phyloP scores from a whole-genome alignment of 1,140 invertebrate genomes.

The Heliconius melpomene region DNA sequence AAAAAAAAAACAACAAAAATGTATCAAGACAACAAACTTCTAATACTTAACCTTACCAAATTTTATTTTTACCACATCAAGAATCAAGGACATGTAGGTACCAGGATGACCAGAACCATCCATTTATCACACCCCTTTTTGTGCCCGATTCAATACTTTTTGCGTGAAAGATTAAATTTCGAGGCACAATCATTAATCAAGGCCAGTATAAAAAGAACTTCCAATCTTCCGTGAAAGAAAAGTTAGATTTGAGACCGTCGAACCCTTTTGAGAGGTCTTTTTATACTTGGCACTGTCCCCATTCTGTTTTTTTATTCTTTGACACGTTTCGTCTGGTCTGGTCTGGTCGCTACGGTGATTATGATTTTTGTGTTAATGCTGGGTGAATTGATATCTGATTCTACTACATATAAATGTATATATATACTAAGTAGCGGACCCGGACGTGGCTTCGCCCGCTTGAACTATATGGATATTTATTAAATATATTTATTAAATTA shows the following conservation, averaged over 20 bases:
- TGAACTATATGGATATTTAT: too few relatives aligned
- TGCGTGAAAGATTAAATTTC: constrained; percentile 77
- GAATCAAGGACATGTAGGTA: constrained; percentile 47
- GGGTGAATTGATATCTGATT: constrained; percentile 64
- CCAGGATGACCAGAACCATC: constrained; percentile 58
- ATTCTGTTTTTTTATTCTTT: constrained; percentile 67
- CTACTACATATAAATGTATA: constrained; percentile 18
- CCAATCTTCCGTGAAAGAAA: constrained; percentile 20
- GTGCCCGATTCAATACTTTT: constrained; percentile 76
- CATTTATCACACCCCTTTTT: constrained; percentile 76
- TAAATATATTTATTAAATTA: too few relatives aligned
- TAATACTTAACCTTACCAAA: background rate
- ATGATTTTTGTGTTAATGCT: constrained; percentile 68
- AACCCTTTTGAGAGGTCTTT: constrained; percentile 40
- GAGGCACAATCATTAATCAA: constrained; percentile 69
- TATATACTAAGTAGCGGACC: too few relatives aligned
- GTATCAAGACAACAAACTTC: background rate
- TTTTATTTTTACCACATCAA: constrained; percentile 24
- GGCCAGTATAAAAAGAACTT: constrained; percentile 51
- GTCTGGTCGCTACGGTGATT: constrained; percentile 70
- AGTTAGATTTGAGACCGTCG: constrained; percentile 20
- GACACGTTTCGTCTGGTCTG: constrained; percentile 45
- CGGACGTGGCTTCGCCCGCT: too few relatives aligned
- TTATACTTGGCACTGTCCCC: constrained; percentile 52
- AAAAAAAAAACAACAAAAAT: background rate